Conservation (phyloP, 2,888 invertebrate genomes). For the Scrobipalpa costella region DNA sequence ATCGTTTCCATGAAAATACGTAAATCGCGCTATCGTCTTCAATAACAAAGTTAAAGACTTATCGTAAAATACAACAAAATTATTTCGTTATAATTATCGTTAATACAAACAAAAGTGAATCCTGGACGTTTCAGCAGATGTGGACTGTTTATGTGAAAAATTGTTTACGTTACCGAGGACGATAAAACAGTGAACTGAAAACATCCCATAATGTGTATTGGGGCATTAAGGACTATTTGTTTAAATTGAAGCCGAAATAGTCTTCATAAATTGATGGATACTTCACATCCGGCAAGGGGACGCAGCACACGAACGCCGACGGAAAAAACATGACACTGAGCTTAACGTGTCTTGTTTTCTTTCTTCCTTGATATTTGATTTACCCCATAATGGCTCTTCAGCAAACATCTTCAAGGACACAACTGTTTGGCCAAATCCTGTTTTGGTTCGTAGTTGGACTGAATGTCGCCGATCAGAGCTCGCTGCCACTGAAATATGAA, state of each 20-base stretch:
- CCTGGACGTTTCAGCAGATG: constrained; percentile 42
- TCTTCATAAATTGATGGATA: constrained; percentile 78
- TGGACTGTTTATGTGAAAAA: constrained; percentile 58
- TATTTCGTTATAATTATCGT: constrained; percentile 21
- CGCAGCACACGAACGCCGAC: constrained; percentile 71
- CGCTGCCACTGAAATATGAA: constrained; percentile 83
- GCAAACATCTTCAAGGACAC: constrained; percentile 58
- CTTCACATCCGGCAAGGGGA: constrained; percentile 75
- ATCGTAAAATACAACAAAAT: constrained; percentile 25
- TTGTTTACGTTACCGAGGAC: constrained; percentile 47
- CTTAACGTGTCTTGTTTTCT: constrained; percentile 73
- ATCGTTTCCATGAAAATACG: constrained; percentile 72
- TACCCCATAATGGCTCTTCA: constrained; percentile 70
- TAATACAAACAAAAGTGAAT: constrained; percentile 26
- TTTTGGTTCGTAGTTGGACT: constrained; percentile 72
- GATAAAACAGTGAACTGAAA: constrained; percentile 49
- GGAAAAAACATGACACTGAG: constrained; percentile 81
- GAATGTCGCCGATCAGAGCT: constrained; percentile 74
- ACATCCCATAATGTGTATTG: constrained; percentile 55
- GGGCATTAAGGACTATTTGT: constrained; percentile 59
- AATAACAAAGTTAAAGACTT: constrained; percentile 51
- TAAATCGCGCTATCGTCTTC: constrained; percentile 62
- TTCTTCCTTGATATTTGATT: constrained; percentile 77
- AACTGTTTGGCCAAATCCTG: constrained; percentile 63
- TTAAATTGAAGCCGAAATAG: constrained; percentile 61